These are phyloP conservation scores for Pecten maximus DNA, from an alignment of 2,888 invertebrate species.

Conservation along the genomic window DNA sequence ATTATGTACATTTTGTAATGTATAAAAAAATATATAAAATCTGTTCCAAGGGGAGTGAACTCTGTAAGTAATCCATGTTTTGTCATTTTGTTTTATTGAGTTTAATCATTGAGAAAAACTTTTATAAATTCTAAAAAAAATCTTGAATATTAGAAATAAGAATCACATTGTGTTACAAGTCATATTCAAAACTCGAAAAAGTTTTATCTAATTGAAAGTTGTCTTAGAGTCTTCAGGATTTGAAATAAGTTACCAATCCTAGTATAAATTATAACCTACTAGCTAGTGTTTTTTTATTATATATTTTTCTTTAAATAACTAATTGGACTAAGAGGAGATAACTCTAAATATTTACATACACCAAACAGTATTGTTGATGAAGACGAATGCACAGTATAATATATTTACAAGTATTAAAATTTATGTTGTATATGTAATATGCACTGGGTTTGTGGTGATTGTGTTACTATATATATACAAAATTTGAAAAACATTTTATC, in stretches of 20 bases:
- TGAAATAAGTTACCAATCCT: too few relatives aligned
- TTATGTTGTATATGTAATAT: not conserved
- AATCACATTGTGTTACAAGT: too few relatives aligned
- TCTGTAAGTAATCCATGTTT: not conserved
- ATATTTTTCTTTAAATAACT: too few relatives aligned
- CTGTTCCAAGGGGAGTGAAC: not conserved
- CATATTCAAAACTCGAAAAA: not conserved
- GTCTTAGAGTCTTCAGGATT: too few relatives aligned
- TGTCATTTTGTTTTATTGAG: not conserved
- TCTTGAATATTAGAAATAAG: too few relatives aligned
- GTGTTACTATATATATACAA: not conserved
- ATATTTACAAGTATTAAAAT: not conserved
- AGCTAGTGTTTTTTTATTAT: too few relatives aligned
- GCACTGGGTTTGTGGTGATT: slow-evolving; percentile 29
- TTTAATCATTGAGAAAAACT: not conserved
- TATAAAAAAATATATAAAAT: not conserved
- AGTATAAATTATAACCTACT: too few relatives aligned
- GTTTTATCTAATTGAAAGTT: not conserved
- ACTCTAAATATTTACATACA: not conserved
- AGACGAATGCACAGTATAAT: not conserved
- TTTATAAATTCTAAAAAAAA: not conserved
- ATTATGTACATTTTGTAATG: not conserved
- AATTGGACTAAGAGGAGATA: not conserved
- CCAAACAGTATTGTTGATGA: slow-evolving; percentile 1
- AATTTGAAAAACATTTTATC: too few relatives aligned